Evolutionary conservation across 2,113 vertebrate genomes (phyloP).

Genomic region (Otus sunia): DNA sequence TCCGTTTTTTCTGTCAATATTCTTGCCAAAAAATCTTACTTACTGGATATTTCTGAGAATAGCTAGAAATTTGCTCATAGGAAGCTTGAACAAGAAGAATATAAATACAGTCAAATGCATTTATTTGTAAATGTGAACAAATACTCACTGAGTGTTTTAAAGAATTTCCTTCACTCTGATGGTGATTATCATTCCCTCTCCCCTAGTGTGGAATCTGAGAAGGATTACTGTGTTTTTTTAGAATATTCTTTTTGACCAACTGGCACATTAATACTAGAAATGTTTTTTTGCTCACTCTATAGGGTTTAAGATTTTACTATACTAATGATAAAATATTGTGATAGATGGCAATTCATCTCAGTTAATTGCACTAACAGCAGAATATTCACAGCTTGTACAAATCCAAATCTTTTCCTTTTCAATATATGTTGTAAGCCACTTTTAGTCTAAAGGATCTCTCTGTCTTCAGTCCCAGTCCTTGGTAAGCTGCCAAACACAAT

Average conservation of each 20-base stretch:
- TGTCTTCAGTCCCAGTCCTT: conserved; percentile 62
- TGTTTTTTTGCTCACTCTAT: conserved; percentile 25
- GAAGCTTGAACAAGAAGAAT: background rate
- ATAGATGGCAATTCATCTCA: conserved; percentile 66
- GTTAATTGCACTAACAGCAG: conserved; percentile 63
- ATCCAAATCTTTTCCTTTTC: conserved; percentile 66
- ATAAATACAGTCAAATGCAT: background rate
- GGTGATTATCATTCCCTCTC: background rate
- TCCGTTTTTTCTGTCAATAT: background rate
- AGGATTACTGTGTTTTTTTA: background rate
- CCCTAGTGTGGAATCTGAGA: background rate
- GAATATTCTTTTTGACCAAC: background rate
- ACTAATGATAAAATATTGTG: conserved; percentile 72
- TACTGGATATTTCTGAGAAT: background rate
- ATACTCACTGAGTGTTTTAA: background rate
- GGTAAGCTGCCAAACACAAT: conserved; percentile 74
- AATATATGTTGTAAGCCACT: conserved; percentile 51
- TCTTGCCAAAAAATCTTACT: background rate
- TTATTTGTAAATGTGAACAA: background rate
- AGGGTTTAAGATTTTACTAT: conserved; percentile 21
- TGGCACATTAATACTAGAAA: background rate
- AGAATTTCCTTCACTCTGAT: background rate
- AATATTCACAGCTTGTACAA: conserved; percentile 65
- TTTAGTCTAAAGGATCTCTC: conserved; percentile 67
- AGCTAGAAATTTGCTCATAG: background rate